Conservation (phyloP, 2,113 vertebrate genomes). For the Colaptes auratus region DNA sequence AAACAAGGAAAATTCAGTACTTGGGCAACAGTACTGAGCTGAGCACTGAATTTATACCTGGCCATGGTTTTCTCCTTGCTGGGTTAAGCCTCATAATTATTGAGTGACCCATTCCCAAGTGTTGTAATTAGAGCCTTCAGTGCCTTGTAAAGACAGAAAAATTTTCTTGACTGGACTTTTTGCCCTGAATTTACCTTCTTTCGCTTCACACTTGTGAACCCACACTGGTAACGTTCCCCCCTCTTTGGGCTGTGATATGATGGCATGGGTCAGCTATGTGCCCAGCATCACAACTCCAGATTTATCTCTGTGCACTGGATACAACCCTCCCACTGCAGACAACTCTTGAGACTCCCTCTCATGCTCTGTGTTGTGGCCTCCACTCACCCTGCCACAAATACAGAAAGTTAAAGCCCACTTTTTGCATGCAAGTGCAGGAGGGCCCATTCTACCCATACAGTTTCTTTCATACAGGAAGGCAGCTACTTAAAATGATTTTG, state of each 20-base stretch:
- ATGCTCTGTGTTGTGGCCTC: background rate
- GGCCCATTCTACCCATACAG: fast-evolving
- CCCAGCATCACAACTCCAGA: too few species aligned
- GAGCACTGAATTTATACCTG: background rate
- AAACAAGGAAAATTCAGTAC: fast-evolving
- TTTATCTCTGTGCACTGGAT: too few species aligned
- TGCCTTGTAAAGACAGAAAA: background rate
- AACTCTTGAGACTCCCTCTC: background rate
- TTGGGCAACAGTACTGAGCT: background rate
- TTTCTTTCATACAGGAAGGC: background rate
- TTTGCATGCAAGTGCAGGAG: background rate
- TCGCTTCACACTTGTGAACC: fast-evolving
- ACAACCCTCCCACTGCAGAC: background rate
- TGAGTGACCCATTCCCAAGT: background rate
- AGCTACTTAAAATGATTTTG: background rate
- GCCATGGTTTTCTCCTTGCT: background rate
- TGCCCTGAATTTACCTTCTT: background rate
- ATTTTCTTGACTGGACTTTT: background rate
- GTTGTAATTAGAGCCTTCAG: background rate
- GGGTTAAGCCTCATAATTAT: background rate
- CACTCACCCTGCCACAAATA: background rate
- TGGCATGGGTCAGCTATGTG: fast-evolving
- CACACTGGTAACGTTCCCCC: fast-evolving
- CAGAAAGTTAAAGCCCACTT: background rate
- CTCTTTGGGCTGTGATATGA: fast-evolving